phyloP scores from a whole-genome alignment of 2,797 vertebrate species.

The Euthynnus affinis region DNA sequence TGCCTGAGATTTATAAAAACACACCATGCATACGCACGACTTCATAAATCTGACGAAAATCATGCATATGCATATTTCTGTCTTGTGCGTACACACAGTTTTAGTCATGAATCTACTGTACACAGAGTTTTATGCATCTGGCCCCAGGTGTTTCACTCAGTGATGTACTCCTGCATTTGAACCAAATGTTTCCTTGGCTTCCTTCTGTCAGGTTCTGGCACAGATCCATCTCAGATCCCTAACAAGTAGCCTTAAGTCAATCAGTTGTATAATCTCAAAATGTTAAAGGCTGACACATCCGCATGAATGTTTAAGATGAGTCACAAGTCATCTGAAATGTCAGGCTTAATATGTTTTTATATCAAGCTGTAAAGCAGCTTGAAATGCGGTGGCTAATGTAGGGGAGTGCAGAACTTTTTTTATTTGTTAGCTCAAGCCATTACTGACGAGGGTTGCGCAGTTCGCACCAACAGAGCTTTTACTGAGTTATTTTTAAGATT shows the following conservation, averaged over 20 bases:
- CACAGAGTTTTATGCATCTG: too few species aligned
- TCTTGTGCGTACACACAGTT: too few species aligned
- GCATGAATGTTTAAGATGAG: constrained; percentile 55
- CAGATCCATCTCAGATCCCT: constrained; percentile 64
- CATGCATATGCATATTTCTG: too few species aligned
- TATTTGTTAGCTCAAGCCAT: constrained; percentile 12
- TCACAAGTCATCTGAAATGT: constrained; percentile 39
- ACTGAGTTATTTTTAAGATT: constrained; percentile 25
- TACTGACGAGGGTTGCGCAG: constrained; percentile 12
- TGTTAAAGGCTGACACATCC: constrained; percentile 63
- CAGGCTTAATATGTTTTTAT: constrained; percentile 44
- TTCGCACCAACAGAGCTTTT: constrained; percentile 38
- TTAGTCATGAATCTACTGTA: too few species aligned
- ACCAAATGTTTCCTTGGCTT: constrained; percentile 63
- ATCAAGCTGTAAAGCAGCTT: constrained; percentile 39
- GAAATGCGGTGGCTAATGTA: constrained; percentile 13
- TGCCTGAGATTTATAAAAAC: too few species aligned
- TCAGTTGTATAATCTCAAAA: constrained; percentile 75
- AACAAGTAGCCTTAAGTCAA: constrained; percentile 77
- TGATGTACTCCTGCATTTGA: constrained; percentile 41
- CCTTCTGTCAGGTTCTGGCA: constrained; percentile 64
- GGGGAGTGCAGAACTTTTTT: constrained; percentile 9
- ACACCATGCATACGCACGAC: too few species aligned
- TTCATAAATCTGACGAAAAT: too few species aligned
- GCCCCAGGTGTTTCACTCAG: constrained; percentile 31